Conservation (phyloP, 2,113 vertebrate genomes). For the Panurus biarmicus region DNA sequence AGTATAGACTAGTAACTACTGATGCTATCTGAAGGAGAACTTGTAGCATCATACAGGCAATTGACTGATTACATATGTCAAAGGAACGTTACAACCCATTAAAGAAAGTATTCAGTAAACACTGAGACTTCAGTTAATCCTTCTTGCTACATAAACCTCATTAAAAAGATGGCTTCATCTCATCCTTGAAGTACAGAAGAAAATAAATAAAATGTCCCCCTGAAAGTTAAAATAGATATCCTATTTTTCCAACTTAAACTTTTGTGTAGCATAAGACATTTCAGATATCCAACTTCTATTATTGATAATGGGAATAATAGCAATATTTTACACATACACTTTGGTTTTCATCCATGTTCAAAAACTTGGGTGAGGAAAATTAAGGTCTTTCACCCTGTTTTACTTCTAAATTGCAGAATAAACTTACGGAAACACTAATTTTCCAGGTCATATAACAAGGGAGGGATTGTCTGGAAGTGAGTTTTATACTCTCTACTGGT, state of each 20-base stretch:
- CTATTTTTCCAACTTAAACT: neutral
- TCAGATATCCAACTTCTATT: neutral
- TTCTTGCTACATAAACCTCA: neutral
- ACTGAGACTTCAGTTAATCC: neutral
- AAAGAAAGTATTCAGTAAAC: neutral
- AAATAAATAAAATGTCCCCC: neutral
- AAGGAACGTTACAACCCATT: neutral
- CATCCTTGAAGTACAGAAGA: neutral
- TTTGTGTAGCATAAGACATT: neutral
- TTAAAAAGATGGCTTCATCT: neutral
- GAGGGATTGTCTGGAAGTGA: neutral
- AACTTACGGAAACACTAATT: neutral
- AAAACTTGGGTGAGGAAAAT: neutral
- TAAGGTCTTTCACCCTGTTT: neutral
- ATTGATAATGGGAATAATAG: neutral
- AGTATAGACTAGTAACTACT: neutral
- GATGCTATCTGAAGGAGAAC: neutral
- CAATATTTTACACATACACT: neutral
- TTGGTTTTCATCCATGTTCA: neutral
- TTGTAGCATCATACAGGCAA: neutral
- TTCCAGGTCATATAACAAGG: fast-evolving
- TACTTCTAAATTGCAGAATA: neutral
- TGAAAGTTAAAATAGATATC: neutral
- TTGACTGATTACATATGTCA: neutral
- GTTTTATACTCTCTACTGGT: neutral